Evolutionary conservation across 2,113 vertebrate genomes (phyloP).

Genomic region (Pleuronectes platessa): DNA sequence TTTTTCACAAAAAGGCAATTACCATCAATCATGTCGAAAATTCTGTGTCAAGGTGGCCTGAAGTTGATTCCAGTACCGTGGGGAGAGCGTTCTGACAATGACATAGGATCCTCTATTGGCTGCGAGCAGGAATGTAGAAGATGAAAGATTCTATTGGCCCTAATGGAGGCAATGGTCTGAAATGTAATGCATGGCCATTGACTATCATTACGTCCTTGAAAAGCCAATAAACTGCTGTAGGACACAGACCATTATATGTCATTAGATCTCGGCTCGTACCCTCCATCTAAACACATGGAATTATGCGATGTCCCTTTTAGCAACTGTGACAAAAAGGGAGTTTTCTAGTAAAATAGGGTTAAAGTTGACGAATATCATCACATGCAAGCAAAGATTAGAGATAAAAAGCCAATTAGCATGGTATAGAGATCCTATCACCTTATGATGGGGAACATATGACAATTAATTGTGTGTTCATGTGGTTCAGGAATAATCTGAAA

Average conservation of each 20-base stretch:
- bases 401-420: background rate
- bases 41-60: constrained; percentile 78
- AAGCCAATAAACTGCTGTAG: constrained; percentile 78
- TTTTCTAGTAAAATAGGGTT: constrained; percentile 11
- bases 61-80: constrained; percentile 67
- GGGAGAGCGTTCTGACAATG: constrained; percentile 69
- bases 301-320: constrained; percentile 26
- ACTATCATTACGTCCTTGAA: constrained; percentile 81
- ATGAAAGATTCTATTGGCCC: constrained; percentile 74
- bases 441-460: no score
- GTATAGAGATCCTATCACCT: background rate
- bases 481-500: no score
- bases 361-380: constrained; percentile 13
- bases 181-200: constrained; percentile 78
- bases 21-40: constrained; percentile 79
- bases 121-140: constrained; percentile 56
- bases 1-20: constrained; percentile 77
- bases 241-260: constrained; percentile 71
- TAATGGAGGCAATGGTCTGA: constrained; percentile 67
- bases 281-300: constrained; percentile 61
- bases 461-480: no score
- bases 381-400: background rate
- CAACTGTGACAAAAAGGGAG: constrained; percentile 6
- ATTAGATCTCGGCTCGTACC: constrained; percentile 63
- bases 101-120: constrained; percentile 69